Percentiles rank a stretch among this genome's conserved stretches.
phyloP scores from a whole-genome alignment of 30 jellyfish, hydroid and myxozoan species.

The Morbakka virulenta region DNA sequence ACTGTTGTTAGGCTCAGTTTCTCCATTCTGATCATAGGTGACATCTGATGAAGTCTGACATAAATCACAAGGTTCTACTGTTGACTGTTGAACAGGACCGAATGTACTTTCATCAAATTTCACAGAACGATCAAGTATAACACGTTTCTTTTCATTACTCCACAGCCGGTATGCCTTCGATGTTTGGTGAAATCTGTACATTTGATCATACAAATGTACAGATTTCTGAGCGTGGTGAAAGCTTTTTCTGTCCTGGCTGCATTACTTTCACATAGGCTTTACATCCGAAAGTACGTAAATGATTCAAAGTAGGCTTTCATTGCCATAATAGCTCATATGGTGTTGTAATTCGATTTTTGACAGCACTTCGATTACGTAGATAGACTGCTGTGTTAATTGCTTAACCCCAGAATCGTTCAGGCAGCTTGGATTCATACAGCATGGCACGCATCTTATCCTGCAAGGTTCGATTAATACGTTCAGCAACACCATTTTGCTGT shows the following conservation, averaged over 20 bases:
- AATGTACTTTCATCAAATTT: neutral
- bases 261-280: neutral
- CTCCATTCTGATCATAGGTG: too few species aligned
- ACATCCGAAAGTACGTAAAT: neutral
- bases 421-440: neutral
- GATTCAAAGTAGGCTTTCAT: neutral
- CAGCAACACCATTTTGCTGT: conserved; percentile 5
- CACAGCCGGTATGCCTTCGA: neutral
- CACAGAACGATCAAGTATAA: neutral
- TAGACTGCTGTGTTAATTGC: neutral
- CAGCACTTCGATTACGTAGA: neutral
- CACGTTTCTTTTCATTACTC: neutral
- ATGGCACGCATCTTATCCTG: neutral
- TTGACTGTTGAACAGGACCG: too few species aligned
- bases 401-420: neutral
- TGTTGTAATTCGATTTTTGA: neutral
- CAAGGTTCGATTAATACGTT: neutral
- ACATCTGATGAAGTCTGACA: too few species aligned
- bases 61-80: too few species aligned
- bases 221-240: neutral
- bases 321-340: neutral
- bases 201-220: neutral
- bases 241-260: neutral
- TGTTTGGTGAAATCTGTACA: neutral
- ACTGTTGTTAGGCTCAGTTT: too few species aligned